Evolutionary conservation across 2,797 vertebrate genomes (phyloP).

Genomic region (Tolypeutes matacus): DNA sequence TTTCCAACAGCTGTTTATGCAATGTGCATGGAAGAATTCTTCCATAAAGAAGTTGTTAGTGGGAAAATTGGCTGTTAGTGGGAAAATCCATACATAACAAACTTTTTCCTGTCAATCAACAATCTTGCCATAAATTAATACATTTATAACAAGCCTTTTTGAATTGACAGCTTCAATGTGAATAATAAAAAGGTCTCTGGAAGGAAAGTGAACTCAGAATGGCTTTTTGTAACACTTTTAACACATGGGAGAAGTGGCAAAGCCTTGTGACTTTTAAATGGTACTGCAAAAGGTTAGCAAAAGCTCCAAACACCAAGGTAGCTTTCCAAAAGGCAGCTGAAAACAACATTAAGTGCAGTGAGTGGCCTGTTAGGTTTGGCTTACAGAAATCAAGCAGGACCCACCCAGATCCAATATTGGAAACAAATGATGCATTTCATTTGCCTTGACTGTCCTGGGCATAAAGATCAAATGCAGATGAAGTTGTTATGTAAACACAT

Average conservation of each 20-base stretch:
- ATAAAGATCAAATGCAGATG: constrained; percentile 1
- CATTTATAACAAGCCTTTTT: constrained; percentile 77
- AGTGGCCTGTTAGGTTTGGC: not conserved
- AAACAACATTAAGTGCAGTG: not conserved
- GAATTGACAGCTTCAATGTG: constrained; percentile 73
- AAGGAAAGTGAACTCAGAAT: constrained; percentile 72
- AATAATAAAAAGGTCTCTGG: constrained; percentile 72
- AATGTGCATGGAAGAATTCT: constrained; percentile 79
- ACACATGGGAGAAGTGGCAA: constrained; percentile 60
- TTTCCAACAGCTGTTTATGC: constrained; percentile 88
- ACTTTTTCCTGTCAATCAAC: constrained; percentile 83
- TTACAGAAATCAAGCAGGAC: not conserved
- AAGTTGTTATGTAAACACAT: not conserved
- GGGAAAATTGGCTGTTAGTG: constrained; percentile 77
- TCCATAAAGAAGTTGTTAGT: constrained; percentile 82
- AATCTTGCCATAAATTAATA: constrained; percentile 81
- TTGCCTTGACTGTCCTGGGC: not conserved
- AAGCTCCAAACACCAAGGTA: not conserved
- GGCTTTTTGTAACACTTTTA: constrained; percentile 72
- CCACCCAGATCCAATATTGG: not conserved
- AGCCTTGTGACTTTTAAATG: constrained; percentile 63
- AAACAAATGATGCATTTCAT: not conserved
- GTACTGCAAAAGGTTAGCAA: constrained; percentile 52
- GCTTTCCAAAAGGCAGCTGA: constrained; percentile 49
- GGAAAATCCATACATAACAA: constrained; percentile 81